phyloP scores from a whole-genome alignment of 2,113 vertebrate species.

The Rhynchopsitta pachyrhyncha region DNA sequence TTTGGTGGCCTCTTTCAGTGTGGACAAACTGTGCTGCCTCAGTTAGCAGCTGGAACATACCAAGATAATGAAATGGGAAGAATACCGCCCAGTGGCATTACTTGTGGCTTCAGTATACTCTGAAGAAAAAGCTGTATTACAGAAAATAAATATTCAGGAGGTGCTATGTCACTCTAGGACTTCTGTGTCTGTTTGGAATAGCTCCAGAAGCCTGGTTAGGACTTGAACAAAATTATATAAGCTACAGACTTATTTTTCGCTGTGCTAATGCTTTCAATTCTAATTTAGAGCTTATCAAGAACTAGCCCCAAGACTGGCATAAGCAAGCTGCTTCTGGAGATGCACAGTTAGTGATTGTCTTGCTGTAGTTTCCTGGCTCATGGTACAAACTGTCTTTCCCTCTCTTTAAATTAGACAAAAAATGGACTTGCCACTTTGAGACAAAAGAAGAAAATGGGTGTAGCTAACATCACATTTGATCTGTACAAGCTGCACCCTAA shows the following conservation, averaged over 20 bases:
- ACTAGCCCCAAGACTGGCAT: background rate
- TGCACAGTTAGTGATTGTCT: background rate
- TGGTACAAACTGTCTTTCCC: background rate
- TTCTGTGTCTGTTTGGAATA: background rate
- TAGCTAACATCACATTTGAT: constrained; percentile 84
- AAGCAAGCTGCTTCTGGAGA: background rate
- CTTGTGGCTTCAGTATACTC: background rate
- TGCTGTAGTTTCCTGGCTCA: background rate
- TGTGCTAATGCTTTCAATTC: background rate
- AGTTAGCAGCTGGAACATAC: background rate
- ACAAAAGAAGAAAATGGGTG: constrained; percentile 76
- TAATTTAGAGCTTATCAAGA: background rate
- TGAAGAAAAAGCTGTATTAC: background rate
- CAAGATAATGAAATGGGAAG: background rate
- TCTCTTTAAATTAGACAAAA: constrained; percentile 40
- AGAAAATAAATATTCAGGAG: background rate
- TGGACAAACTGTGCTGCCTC: background rate
- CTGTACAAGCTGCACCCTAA: constrained; percentile 84
- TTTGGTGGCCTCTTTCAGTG: background rate
- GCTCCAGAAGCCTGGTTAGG: background rate
- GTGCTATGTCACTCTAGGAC: background rate
- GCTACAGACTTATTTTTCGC: background rate
- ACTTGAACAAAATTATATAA: background rate
- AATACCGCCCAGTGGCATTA: background rate
- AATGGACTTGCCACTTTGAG: background rate